Evolutionary conservation across 2,113 vertebrate genomes (phyloP), one percentile per base, ranked within the genome.

Genomic region (human (Homo sapiens)): DNA sequence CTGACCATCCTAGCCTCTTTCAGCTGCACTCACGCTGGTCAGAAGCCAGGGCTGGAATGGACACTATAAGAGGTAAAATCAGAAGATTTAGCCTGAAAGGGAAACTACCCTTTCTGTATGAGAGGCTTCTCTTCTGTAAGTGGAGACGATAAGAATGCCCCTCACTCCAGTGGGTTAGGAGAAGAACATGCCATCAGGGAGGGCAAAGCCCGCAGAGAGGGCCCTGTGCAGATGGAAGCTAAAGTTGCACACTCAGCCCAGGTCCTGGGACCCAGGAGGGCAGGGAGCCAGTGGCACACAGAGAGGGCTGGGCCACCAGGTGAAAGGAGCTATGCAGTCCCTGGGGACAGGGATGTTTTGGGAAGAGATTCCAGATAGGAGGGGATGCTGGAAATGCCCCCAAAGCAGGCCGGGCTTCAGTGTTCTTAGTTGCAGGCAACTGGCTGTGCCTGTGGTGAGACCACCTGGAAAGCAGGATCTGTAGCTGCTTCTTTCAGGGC

Each of bases 111-210:
- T 50, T 70, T 18, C 48, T 2, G 14, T 5, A 3, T 3, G 8
- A 85, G 30, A 52, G 38, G 72, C 17, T 38, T 73, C 45, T 90
- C 32, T n/a, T 91, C 72, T 43, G 0, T 22, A 8, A 14, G 1
- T 1, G 32, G 17, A 59, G 79, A 3, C 3, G 22, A 4, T 7
- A 30, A 11, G 57, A 92, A 30, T 17, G 4, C 3, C 22, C 5
- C 22, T 27, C 72, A 40, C 12, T 25, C 40, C 3, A 3, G 0
- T 0, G 32, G 25, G 25, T 30, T 2, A 5, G 0, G 1, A 61
- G 7, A 18, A 72, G 40, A 27, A 18, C 18, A 61, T 6, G 0
- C 30, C 1, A 1, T 35, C 27, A 2, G 1, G 3, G n/a, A 70
- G 27, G 32, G 30, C 6, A 3, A 68, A 72, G 55, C 38, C 57